Percentiles rank a stretch among this genome's conserved stretches.
These are phyloP conservation scores for Arctopsyche grandis DNA, from an alignment of 1,140 invertebrate genomes.

Conservation along the genomic window DNA sequence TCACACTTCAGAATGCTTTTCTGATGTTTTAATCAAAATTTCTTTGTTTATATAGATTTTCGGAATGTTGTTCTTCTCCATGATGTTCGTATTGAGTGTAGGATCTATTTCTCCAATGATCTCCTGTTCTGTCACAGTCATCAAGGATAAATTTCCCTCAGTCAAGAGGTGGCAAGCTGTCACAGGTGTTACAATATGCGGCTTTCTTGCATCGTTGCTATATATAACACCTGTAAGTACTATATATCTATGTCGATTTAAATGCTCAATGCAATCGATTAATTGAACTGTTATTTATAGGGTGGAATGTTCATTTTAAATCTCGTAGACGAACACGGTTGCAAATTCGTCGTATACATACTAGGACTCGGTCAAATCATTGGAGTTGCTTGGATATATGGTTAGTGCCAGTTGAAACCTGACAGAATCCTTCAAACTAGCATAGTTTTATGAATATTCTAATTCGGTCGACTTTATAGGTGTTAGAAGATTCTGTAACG, in stretches of 20 bases:
- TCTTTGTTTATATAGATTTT: conserved; percentile 72
- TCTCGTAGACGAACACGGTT: conserved; percentile 82
- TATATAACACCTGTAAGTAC: conserved; percentile 80
- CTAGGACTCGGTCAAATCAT: conserved; percentile 75
- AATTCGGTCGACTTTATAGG: conserved; percentile 66
- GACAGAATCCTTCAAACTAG: no score
- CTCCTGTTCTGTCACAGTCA: conserved; percentile 73
- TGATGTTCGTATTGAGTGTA: conserved; percentile 83
- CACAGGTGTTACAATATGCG: conserved; percentile 64
- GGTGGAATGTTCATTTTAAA: conserved; percentile 83
- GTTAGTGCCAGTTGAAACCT: conserved; percentile 59
- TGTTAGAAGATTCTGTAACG: conserved; percentile 70
- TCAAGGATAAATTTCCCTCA: conserved; percentile 76
- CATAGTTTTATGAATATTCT: no score
- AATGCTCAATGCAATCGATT: background rate
- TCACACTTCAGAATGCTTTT: no score
- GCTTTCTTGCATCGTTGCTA: conserved; percentile 76
- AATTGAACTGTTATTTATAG: conserved; percentile 60
- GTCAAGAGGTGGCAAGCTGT: conserved; percentile 59
- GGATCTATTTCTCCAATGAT: conserved; percentile 79
- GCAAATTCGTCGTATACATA: conserved; percentile 77
- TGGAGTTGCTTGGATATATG: conserved; percentile 76
- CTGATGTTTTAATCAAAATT: background rate
- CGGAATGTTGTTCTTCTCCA: conserved; percentile 88
- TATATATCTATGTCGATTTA: background rate